A percentile compares a stretch with the other conserved stretches of the same genome.
Evolutionary conservation across 1,140 invertebrate species (phyloP).

Genomic region (Musca domestica): DNA sequence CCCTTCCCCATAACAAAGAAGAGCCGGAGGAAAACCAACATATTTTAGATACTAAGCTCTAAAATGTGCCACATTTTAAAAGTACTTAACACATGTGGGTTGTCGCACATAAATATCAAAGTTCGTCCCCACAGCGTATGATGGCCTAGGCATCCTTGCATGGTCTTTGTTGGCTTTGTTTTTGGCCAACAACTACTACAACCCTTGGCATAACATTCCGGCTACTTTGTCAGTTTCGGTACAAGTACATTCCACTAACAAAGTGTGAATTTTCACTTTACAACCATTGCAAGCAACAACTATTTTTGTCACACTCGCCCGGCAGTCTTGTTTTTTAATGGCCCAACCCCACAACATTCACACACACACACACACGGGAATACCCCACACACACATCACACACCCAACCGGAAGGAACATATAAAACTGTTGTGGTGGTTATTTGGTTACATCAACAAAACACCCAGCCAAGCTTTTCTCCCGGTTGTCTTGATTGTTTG

Average conservation of each 20-base stretch:
- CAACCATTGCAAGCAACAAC: slow-evolving; percentile 17
- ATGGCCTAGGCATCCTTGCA: too few species aligned
- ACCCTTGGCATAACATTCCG: neutral
- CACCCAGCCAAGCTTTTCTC: too few species aligned
- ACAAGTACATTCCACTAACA: neutral
- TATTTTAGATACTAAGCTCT: slow-evolving; percentile 13
- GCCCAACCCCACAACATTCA: neutral
- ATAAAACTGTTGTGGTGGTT: too few species aligned
- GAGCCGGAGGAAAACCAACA: neutral
- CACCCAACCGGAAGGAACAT: too few species aligned
- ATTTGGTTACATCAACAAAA: too few species aligned
- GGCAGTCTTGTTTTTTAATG: neutral
- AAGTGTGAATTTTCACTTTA: slow-evolving; percentile 11
- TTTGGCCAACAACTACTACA: neutral
- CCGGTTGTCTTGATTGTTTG: too few species aligned
- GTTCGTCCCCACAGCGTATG: neutral
- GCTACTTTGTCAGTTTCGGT: slow-evolving; percentile 7
- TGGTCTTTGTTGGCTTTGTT: neutral
- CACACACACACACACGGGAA: too few species aligned
- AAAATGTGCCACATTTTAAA: slow-evolving; percentile 4
- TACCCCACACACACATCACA: too few species aligned
- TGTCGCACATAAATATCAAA: slow-evolving; percentile 15
- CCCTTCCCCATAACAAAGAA: too few species aligned
- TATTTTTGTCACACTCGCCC: slow-evolving; percentile 12
- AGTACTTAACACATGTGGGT: slow-evolving; percentile 20